Conservation (phyloP, 2,113 vertebrate genomes). For the Daboia siamensis region DNA sequence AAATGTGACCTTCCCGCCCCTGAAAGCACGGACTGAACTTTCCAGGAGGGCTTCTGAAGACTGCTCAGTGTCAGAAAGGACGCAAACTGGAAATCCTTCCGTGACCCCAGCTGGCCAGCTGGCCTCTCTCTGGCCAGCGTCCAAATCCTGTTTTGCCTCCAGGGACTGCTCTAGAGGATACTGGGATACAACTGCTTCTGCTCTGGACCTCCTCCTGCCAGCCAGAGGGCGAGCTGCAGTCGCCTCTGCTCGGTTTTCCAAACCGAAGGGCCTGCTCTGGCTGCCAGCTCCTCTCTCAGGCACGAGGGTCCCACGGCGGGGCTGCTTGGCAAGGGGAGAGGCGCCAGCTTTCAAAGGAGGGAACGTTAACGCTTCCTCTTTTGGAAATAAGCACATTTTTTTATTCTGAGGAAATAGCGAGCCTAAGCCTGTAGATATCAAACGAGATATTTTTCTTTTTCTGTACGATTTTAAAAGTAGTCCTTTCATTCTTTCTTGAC, state of each 20-base stretch:
- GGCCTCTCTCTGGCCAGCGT: constrained; percentile 18
- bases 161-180: not conserved
- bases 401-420: not conserved
- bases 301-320: not conserved
- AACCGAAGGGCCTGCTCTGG: not conserved
- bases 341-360: not conserved
- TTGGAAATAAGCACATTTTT: constrained; percentile 19
- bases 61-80: constrained; percentile 25
- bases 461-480: not conserved
- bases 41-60: constrained; percentile 20
- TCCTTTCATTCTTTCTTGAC: not conserved
- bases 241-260: not conserved
- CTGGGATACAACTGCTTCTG: not conserved
- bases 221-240: not conserved
- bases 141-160: constrained; percentile 1
- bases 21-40: constrained; percentile 21
- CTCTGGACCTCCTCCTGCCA: not conserved
- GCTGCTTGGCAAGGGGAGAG: constrained; percentile 34
- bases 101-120: constrained; percentile 1
- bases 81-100: constrained; percentile 3
- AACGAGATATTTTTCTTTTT: not conserved
- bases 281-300: not conserved
- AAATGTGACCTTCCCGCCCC: not conserved
- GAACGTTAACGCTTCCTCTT: not conserved
- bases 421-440: not conserved